Conservation (phyloP, 1,140 invertebrate species). For the Drosophila neocordata region DNA sequence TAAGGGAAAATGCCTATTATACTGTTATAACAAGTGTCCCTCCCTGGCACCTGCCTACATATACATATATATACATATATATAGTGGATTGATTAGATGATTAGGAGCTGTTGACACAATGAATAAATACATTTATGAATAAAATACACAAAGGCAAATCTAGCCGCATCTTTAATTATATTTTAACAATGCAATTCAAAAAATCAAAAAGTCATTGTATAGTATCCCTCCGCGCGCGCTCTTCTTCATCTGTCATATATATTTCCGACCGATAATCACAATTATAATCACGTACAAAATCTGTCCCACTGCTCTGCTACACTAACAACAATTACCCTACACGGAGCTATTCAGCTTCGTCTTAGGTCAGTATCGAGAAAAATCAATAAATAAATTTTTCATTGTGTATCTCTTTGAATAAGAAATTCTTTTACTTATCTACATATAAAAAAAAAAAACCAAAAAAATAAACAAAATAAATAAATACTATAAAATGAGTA, state of each 20-base stretch:
- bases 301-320: not conserved
- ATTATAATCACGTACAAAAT: slow-evolving; percentile 6
- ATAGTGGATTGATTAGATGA: not conserved
- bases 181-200: not conserved
- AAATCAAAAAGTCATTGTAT: not conserved
- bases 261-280: not conserved
- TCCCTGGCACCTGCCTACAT: not conserved
- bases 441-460: not conserved
- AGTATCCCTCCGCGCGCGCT: not conserved
- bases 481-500: not conserved
- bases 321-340: not conserved
- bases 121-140: slow-evolving; percentile 3
- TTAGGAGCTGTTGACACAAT: not conserved
- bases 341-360: not conserved
- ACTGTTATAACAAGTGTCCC: not conserved
- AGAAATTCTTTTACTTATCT: not conserved
- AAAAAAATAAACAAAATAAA: not conserved
- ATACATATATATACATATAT: too few relatives aligned
- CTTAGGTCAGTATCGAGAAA: slow-evolving; percentile 9
- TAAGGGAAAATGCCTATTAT: not conserved
- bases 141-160: not conserved
- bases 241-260: not conserved
- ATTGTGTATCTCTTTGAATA: not conserved
- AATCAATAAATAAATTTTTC: not conserved
- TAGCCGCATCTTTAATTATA: not conserved